A percentile compares a stretch with the other conserved stretches of the same genome.
Evolutionary conservation across 2,797 vertebrate genomes (phyloP).

Genomic region (Premnoplex brunnescens): DNA sequence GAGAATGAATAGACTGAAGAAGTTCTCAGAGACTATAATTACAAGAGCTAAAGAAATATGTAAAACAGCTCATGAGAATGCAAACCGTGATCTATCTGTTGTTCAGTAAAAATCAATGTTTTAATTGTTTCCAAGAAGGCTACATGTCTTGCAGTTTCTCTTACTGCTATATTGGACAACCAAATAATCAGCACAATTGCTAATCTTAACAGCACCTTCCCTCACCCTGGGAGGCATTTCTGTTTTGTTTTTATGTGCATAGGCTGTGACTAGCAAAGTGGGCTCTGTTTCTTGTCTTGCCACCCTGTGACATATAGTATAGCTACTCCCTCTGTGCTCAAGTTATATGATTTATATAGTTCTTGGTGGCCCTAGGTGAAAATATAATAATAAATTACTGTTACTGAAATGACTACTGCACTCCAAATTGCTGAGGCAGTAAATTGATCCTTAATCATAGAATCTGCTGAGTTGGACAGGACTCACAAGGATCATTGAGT

Average conservation of each 20-base stretch:
- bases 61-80: slow-evolving; percentile 52
- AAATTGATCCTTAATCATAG: neutral
- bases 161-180: neutral
- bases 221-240: neutral
- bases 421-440: neutral
- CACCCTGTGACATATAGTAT: neutral
- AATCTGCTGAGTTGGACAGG: neutral
- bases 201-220: neutral
- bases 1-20: slow-evolving; percentile 20
- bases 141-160: neutral
- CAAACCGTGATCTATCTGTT: slow-evolving; percentile 15
- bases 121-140: slow-evolving; percentile 33
- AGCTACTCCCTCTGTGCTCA: neutral
- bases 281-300: neutral
- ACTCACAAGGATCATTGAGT: neutral
- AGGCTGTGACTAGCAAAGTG: neutral
- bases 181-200: neutral
- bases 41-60: slow-evolving; percentile 14
- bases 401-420: neutral
- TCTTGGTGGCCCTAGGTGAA: neutral
- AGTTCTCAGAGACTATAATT: slow-evolving; percentile 28
- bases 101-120: slow-evolving; percentile 14
- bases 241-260: neutral
- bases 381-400: neutral
- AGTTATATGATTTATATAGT: neutral